Evolutionary conservation across 2,113 vertebrate species (phyloP), one percentile per base, ranked within the genome.

Genomic region (Oreochromis tanganicae): DNA sequence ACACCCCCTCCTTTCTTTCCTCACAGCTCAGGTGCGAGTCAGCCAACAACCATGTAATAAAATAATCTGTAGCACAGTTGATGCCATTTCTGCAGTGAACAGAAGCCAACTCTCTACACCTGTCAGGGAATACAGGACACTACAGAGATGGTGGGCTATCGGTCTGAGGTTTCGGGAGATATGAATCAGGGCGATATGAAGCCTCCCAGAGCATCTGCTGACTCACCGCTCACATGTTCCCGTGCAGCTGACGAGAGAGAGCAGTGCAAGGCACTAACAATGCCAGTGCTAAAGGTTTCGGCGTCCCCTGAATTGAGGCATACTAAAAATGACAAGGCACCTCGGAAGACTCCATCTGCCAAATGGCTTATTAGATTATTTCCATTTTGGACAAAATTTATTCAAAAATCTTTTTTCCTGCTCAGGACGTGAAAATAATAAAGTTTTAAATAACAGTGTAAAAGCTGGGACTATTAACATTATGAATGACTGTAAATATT

Each of bases 121-220:
- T 94, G 89, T 86, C 82, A 56, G 86, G 89, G 88, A 93, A 82
- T 86, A 38, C 57, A 4, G 83, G 52, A n/a, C 19, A 6, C 85
- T 82, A 86, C 13, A 4, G 89, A 88, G 86, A 85, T 3, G 4
- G 4, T 1, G n/a, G 11, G 19, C 12, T 12, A 41, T 43, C 6
- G 63, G 43, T 82, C 36, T 55, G 43, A 66, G 61, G 87, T 52
- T 81, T 55, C 56, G 56, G 85, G 55, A 83, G 79, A 68, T 2
- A 50, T 43, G 88, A 38, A 16, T 82, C 66, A 46, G 48, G 73
- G 50, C 9, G 12, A 43, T 56, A 4, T 16, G 71, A 83, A 83
- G 56, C 83, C 79, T 91, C 88, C 85, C 88, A 38, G 59, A 93
- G 88, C 93, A 93, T 92, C 94, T 94, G 93, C 89, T 86, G 87